Conservation (phyloP, 2,797 vertebrate genomes). For the Brachyrhaphis roseni region DNA sequence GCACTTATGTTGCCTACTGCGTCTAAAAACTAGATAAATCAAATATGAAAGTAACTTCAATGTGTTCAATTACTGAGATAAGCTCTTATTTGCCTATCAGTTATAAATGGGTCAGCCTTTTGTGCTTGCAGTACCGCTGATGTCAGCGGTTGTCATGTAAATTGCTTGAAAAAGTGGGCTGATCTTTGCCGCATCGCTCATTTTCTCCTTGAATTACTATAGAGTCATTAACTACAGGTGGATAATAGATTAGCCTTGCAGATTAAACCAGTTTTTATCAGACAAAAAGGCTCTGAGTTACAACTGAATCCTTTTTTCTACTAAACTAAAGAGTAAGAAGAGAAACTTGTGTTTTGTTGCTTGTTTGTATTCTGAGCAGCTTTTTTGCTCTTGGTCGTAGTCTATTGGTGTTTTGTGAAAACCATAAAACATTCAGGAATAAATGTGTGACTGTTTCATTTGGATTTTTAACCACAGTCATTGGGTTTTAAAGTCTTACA, state of each 20-base stretch:
- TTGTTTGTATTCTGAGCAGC: slow-evolving; percentile 44
- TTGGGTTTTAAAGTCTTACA: slow-evolving; percentile 48
- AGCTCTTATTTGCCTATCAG: slow-evolving; percentile 19
- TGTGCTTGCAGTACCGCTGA: neutral
- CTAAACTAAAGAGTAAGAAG: slow-evolving; percentile 1
- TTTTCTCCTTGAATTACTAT: slow-evolving; percentile 14
- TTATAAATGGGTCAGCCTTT: slow-evolving; percentile 5
- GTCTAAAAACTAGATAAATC: slow-evolving; percentile 24
- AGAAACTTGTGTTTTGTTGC: slow-evolving; percentile 13
- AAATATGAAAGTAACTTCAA: slow-evolving; percentile 30
- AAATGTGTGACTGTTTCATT: slow-evolving; percentile 50
- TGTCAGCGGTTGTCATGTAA: slow-evolving; percentile 39
- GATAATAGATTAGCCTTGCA: neutral
- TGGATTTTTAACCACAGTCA: neutral
- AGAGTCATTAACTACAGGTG: slow-evolving; percentile 11
- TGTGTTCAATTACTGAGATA: slow-evolving; percentile 24
- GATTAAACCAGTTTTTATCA: neutral
- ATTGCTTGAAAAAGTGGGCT: slow-evolving; percentile 30
- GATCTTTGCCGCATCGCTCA: slow-evolving; percentile 25
- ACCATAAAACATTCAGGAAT: slow-evolving; percentile 37
- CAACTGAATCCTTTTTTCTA: neutral
- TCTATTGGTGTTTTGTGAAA: slow-evolving; percentile 41
- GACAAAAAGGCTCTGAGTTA: neutral
- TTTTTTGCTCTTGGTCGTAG: slow-evolving; percentile 28
- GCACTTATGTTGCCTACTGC: neutral